Evolutionary conservation across 1,140 invertebrate species (phyloP), one percentile per base, ranked within the genome.

Genomic region (Procambarus clarkii): DNA sequence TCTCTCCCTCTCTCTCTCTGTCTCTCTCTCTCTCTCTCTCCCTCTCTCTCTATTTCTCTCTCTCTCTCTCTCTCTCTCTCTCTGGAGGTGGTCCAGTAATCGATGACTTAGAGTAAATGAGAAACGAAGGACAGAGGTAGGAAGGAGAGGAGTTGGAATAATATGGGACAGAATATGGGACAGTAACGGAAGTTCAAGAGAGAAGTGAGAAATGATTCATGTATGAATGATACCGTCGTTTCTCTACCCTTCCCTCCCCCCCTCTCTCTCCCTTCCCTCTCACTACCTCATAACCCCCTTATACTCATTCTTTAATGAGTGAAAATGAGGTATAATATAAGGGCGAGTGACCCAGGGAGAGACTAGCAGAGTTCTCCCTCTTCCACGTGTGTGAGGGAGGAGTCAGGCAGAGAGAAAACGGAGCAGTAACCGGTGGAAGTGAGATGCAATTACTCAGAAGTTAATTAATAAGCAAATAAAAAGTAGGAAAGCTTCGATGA

Each of bases 381-480:
- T 69, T 69, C 64, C 64, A 11, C 64, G 13, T 21, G 64, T 18
- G 64, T 21, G n/a, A 34, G 69, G 24, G n/a, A 24, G 2, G 24
- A 74, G 34, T 4, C 7, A 21, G 2, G 8, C 5, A 74, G n/a
- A 9, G 34, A 34, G 69, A 74, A 11, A 18, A 64, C 13, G 21
- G 64, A 69, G 21, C n/a, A 34, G n/a, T 5, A 24, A 34, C 21
- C 24, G n/a, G 69, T 9, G n/a, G n/a, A 11, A 34, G 69, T 34
- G 69, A 74, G 21, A 74, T 74, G 69, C 34, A 74, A 74, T 74
- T 74, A 74, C n/a, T 74, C 69, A 74, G n/a, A 24, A 74, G 69
- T 74, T 74, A 74, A 74, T 74, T 74, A 74, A 74, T 74, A 74
- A 74, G 69, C 69, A 74, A 74, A 74, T 74, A 74, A 74, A 74